Evolutionary conservation across 2,888 invertebrate species (phyloP).

Genomic region (Diaphora mendica): DNA sequence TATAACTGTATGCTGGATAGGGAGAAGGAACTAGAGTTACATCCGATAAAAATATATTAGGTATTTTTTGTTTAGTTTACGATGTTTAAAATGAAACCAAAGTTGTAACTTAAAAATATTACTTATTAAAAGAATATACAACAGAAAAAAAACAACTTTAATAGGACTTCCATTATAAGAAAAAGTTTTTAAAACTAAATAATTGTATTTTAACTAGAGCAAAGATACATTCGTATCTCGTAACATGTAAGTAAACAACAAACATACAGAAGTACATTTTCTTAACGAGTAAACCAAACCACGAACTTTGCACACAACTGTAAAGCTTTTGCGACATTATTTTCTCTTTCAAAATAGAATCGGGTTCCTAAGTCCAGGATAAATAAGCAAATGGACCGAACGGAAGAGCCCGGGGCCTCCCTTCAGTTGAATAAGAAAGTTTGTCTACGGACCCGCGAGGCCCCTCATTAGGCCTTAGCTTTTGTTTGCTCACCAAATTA

Average conservation of each 20-base stretch:
- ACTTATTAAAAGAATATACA: background rate
- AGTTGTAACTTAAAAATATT: background rate
- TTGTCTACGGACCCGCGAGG: conserved; percentile 74
- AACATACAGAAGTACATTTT: conserved; percentile 11
- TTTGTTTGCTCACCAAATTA: conserved; percentile 85
- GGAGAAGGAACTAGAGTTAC: background rate
- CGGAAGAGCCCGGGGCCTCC: conserved; percentile 77
- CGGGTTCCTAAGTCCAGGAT: conserved; percentile 74
- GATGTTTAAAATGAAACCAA: background rate
- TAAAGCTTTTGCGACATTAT: conserved; percentile 58
- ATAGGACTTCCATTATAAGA: background rate
- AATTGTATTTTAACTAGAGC: background rate
- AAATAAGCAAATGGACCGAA: conserved; percentile 84
- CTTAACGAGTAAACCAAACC: conserved; percentile 38
- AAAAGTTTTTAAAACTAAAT: background rate
- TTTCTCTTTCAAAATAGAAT: conserved; percentile 57
- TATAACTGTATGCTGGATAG: background rate
- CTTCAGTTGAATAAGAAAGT: conserved; percentile 79
- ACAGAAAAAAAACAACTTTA: background rate
- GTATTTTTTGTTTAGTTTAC: background rate
- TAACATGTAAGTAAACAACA: background rate
- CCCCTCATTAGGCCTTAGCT: conserved; percentile 82
- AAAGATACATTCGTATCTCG: background rate
- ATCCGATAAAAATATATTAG: background rate
- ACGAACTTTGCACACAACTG: conserved; percentile 53